Percentiles rank a stretch among this genome's conserved stretches.
Evolutionary conservation across 2,113 vertebrate genomes (phyloP).

Genomic region (Neolamprologus falcicula): DNA sequence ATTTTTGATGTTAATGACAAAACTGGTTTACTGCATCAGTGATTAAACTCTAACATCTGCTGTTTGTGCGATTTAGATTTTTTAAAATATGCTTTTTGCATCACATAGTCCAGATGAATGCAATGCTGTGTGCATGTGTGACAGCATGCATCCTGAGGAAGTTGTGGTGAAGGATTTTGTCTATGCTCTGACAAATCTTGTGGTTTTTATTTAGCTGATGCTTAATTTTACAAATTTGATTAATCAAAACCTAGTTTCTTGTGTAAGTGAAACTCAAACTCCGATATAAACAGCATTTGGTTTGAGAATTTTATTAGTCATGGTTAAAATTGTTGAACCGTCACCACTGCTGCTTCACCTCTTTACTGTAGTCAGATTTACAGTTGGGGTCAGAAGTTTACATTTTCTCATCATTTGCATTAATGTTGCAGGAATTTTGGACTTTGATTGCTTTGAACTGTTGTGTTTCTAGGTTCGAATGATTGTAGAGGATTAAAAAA

Average conservation of each 20-base stretch:
- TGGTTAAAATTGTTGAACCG: not conserved
- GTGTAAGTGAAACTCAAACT: not conserved
- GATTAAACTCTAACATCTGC: not conserved
- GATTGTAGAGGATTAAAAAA: not conserved
- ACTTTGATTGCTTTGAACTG: not conserved
- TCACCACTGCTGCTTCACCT: not conserved
- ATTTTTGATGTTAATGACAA: not conserved
- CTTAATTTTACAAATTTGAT: not conserved
- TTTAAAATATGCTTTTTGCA: not conserved
- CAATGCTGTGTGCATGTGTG: not conserved
- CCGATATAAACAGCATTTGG: not conserved
- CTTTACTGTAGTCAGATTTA: not conserved
- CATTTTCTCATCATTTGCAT: not conserved
- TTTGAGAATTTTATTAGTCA: not conserved
- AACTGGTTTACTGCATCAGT: not conserved
- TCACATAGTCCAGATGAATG: not conserved
- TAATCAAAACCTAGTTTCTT: not conserved
- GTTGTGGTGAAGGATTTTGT: not conserved
- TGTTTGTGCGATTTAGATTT: not conserved
- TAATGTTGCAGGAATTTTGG: not conserved
- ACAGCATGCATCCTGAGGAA: constrained; percentile 1
- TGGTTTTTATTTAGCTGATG: not conserved
- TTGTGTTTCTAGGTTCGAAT: not conserved
- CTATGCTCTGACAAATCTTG: not conserved
- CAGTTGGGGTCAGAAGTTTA: not conserved